A percentile compares a stretch with the other conserved stretches of the same genome.
phyloP scores from a whole-genome alignment of 2,797 vertebrate genomes.

The Lophius americanus region DNA sequence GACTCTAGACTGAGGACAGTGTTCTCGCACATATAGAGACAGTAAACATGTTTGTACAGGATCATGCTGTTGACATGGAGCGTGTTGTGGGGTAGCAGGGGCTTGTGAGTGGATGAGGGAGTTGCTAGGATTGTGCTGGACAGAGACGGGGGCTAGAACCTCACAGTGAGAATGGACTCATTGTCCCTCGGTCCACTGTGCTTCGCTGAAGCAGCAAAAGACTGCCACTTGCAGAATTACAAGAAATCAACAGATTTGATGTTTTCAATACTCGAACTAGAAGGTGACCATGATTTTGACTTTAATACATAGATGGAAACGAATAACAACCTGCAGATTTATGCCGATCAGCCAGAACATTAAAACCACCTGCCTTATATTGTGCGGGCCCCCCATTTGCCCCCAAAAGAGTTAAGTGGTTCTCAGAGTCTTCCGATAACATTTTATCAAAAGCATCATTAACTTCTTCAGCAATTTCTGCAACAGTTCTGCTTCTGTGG shows the following conservation, averaged over 20 bases:
- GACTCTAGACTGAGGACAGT: neutral
- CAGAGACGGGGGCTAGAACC: slow-evolving; percentile 62
- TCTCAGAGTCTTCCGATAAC: no score
- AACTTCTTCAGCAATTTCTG: no score
- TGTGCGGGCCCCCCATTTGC: no score
- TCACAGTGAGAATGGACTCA: slow-evolving; percentile 65
- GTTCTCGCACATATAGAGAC: neutral
- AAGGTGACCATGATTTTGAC: neutral
- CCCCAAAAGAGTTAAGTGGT: no score
- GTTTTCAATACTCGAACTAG: slow-evolving; percentile 6
- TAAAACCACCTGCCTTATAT: no score
- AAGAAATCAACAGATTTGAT: neutral
- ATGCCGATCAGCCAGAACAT: no score
- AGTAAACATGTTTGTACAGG: slow-evolving; percentile 28
- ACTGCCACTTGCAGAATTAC: slow-evolving; percentile 34
- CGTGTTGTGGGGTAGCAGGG: slow-evolving; percentile 22
- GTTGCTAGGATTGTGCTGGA: slow-evolving; percentile 59
- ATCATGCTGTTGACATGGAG: slow-evolving; percentile 39
- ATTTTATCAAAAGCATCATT: no score
- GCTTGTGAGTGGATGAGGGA: slow-evolving; percentile 32
- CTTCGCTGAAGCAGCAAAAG: slow-evolving; percentile 53
- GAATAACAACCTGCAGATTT: no score
- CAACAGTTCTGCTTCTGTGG: no score
- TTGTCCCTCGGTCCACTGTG: slow-evolving; percentile 65
- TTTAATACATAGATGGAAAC: neutral